Conservation (phyloP, 1,140 invertebrate genomes). For the Euschistus heros region DNA sequence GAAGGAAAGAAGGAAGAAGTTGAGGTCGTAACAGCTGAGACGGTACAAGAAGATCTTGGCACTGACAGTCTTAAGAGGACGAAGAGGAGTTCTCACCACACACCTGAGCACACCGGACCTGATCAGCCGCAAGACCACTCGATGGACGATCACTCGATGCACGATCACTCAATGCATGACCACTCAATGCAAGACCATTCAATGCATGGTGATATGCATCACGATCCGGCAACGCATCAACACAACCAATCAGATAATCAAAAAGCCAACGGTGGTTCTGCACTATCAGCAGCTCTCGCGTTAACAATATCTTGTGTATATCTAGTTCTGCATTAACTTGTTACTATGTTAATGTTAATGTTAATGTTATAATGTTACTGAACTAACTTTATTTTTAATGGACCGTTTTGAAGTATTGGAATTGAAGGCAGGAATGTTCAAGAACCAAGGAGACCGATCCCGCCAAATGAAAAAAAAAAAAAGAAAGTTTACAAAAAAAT, state of each 20-base stretch:
- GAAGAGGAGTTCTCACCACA: slow-evolving; percentile 34
- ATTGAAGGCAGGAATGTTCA: too few relatives aligned
- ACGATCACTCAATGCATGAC: not conserved
- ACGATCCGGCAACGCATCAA: not conserved
- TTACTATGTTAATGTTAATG: slow-evolving; percentile 22
- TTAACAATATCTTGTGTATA: too few relatives aligned
- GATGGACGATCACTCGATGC: not conserved
- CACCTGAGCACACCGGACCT: slow-evolving; percentile 27
- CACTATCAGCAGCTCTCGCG: slow-evolving; percentile 26
- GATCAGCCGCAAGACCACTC: slow-evolving; percentile 27
- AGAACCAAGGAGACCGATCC: too few relatives aligned
- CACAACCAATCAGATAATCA: not conserved
- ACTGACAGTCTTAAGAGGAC: slow-evolving; percentile 29
- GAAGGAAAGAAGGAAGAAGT: slow-evolving; percentile 22
- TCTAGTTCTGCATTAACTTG: slow-evolving; percentile 12
- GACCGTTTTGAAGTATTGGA: too few relatives aligned
- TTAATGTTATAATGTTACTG: slow-evolving; percentile 25
- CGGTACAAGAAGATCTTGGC: slow-evolving; percentile 22
- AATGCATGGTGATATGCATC: not conserved
- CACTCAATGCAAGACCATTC: not conserved
- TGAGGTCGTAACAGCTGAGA: slow-evolving; percentile 19
- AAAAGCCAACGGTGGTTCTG: slow-evolving; percentile 31
- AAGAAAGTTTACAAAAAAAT: too few relatives aligned
- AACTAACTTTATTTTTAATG: too few relatives aligned
- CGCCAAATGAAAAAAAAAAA: too few relatives aligned